Evolutionary conservation across 2,797 vertebrate genomes (phyloP).

Genomic region (Helarctos malayanus): DNA sequence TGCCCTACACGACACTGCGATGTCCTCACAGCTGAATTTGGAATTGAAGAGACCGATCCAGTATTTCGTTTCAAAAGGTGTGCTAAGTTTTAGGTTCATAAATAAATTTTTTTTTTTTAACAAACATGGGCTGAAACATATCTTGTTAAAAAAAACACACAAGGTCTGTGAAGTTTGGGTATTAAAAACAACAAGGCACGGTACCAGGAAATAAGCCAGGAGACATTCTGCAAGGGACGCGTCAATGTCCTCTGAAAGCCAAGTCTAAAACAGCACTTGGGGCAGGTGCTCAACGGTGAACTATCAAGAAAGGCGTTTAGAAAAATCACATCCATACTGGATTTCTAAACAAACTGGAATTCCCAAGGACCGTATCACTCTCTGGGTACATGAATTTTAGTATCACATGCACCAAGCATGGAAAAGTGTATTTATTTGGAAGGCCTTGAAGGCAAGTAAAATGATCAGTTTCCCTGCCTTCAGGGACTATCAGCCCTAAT

Average conservation of each 20-base stretch:
- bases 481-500: neutral
- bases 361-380: neutral
- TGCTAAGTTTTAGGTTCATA: neutral
- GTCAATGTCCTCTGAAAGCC: neutral
- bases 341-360: constrained; percentile 34
- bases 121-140: neutral
- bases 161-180: neutral
- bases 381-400: neutral
- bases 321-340: neutral
- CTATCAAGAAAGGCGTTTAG: neutral
- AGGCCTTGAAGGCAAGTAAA: neutral
- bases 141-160: neutral
- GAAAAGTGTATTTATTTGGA: neutral
- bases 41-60: neutral
- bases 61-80: neutral
- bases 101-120: neutral
- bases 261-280: neutral
- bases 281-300: neutral
- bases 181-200: neutral
- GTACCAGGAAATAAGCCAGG: neutral
- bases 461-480: neutral
- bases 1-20: neutral
- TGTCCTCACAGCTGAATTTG: neutral
- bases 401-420: neutral
- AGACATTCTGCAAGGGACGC: neutral